Evolutionary conservation across 2,797 vertebrate genomes (phyloP).

Genomic region (Manis javanica): DNA sequence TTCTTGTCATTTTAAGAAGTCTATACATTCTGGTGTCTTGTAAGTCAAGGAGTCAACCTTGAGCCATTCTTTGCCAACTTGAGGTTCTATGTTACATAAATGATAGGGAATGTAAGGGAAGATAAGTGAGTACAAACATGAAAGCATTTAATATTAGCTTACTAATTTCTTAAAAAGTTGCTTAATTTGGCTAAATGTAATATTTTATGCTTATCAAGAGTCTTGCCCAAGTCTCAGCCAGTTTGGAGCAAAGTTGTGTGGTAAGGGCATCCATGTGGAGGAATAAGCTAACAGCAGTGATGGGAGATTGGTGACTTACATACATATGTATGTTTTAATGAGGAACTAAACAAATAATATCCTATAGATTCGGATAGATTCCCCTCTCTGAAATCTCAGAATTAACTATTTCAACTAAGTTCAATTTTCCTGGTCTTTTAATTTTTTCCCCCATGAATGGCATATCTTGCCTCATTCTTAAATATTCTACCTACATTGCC

Average conservation of each 20-base stretch:
- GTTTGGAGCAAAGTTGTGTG: neutral
- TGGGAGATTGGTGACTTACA: neutral
- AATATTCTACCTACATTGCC: neutral
- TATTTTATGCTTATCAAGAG: neutral
- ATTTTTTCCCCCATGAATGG: neutral
- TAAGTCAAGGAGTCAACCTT: neutral
- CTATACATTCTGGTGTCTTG: neutral
- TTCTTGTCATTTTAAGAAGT: conserved; percentile 31
- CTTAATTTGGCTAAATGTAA: neutral
- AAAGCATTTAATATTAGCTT: neutral
- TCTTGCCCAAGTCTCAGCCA: neutral
- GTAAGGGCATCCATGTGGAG: neutral
- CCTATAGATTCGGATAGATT: neutral
- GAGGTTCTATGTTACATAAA: neutral
- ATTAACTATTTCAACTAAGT: neutral
- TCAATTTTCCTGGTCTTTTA: neutral
- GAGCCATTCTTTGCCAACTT: neutral
- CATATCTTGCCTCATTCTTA: neutral
- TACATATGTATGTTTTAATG: neutral
- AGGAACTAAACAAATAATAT: neutral
- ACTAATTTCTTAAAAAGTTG: conserved; percentile 26
- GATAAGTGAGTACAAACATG: neutral
- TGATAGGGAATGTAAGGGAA: neutral
- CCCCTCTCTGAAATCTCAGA: neutral
- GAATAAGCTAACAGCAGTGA: neutral